Evolutionary conservation across 2,113 vertebrate species (phyloP).

Genomic region (Oxygymnocypris stewartii): DNA sequence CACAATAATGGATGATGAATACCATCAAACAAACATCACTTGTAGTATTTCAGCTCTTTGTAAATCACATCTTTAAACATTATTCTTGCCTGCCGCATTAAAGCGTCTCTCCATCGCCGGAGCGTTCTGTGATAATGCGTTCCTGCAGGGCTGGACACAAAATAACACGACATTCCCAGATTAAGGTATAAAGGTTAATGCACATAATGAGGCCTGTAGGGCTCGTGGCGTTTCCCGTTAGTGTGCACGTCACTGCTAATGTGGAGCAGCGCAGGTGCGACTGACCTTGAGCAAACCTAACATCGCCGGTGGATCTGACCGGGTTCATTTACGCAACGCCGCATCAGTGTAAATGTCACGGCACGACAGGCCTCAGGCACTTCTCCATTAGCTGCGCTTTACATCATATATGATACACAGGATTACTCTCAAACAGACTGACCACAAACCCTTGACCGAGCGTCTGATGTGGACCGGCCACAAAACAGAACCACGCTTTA

Average conservation of each 20-base stretch:
- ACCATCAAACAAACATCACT: not conserved
- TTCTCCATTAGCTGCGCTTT: not conserved
- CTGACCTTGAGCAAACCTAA: slow-evolving; percentile 45
- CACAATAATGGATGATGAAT: too few species aligned
- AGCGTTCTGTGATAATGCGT: not conserved
- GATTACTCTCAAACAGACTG: not conserved
- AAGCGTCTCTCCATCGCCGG: too few species aligned
- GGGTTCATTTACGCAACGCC: not conserved
- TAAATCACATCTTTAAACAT: not conserved
- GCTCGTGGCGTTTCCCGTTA: not conserved
- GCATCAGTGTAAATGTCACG: slow-evolving; percentile 53
- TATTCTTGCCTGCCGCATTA: not conserved
- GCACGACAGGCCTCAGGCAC: not conserved
- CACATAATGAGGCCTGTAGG: slow-evolving; percentile 55
- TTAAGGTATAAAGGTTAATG: slow-evolving; percentile 59
- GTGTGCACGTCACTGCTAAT: slow-evolving; percentile 18
- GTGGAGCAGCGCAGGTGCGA: slow-evolving; percentile 30
- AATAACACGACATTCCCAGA: slow-evolving; percentile 27
- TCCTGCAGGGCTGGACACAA: slow-evolving; percentile 40
- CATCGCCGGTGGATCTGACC: not conserved
- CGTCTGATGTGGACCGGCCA: too few species aligned
- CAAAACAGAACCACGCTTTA: too few species aligned
- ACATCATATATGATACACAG: not conserved
- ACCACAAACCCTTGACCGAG: too few species aligned
- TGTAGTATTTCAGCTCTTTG: not conserved